phyloP scores from a whole-genome alignment of 2,113 vertebrate genomes.

The Perca flavescens region DNA sequence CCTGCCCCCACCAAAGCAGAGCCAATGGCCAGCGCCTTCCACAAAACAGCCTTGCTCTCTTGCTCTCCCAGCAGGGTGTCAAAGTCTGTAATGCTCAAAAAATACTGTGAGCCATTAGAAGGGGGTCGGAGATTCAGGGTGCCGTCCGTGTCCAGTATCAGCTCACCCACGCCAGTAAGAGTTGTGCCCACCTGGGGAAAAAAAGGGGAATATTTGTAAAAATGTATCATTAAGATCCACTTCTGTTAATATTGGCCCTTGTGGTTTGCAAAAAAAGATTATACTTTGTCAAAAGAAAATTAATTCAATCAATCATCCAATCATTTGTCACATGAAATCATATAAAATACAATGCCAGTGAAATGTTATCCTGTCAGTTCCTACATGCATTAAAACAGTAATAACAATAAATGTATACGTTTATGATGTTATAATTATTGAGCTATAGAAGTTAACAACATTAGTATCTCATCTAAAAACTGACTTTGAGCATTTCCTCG shows the following conservation, averaged over 20 bases:
- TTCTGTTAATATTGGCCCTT: not conserved
- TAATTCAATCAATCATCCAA: not conserved
- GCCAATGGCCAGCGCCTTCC: constrained; percentile 77
- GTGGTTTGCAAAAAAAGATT: not conserved
- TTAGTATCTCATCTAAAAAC: constrained; percentile 15
- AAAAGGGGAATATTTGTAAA: not conserved
- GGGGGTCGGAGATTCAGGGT: constrained; percentile 87
- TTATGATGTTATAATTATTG: not conserved
- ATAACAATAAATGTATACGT: too few relatives aligned
- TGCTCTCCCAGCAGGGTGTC: constrained; percentile 82
- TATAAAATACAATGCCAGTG: too few relatives aligned
- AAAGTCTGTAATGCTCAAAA: constrained; percentile 86
- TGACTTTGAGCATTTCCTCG: constrained; percentile 88
- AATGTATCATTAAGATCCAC: not conserved
- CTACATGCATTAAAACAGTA: too few relatives aligned
- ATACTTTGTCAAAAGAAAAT: not conserved
- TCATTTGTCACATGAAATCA: too few relatives aligned
- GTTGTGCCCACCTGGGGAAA: constrained; percentile 82
- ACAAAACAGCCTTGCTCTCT: constrained; percentile 73
- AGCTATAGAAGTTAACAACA: not conserved
- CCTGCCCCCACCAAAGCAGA: constrained; percentile 75
- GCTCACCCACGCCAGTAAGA: constrained; percentile 87
- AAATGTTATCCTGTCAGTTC: too few relatives aligned
- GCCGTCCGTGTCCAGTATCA: constrained; percentile 85
- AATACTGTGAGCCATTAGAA: constrained; percentile 78